Conservation (phyloP, 2,113 vertebrate genomes). For the Amazona guildingii region DNA sequence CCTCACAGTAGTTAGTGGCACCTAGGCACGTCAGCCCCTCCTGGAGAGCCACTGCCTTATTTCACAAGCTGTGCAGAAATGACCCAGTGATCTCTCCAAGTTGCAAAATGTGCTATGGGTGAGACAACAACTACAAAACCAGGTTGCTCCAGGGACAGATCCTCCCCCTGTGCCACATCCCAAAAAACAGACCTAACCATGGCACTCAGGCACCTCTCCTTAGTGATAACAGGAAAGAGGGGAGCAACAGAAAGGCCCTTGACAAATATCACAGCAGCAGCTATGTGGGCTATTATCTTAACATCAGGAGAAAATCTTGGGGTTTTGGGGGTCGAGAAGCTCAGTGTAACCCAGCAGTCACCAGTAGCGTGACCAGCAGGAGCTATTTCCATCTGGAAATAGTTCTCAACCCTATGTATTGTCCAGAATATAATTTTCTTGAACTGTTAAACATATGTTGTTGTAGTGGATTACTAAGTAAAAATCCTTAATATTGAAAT, state of each 20-base stretch:
- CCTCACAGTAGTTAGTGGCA: no score
- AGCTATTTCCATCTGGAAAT: background rate
- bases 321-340: background rate
- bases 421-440: background rate
- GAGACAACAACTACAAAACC: background rate
- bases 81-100: background rate
- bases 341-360: background rate
- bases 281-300: background rate
- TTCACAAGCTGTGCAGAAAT: background rate
- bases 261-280: background rate
- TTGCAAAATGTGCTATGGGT: background rate
- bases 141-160: no score
- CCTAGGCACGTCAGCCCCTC: background rate
- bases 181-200: background rate
- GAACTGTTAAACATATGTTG: background rate
- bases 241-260: background rate
- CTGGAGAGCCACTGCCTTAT: background rate
- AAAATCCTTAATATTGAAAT: background rate
- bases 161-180: background rate
- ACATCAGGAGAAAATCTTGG: background rate
- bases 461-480: background rate
- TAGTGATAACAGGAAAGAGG: background rate
- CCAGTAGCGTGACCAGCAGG: background rate
- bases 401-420: background rate
- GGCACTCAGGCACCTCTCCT: background rate